Conservation (phyloP, 2,113 vertebrate species). For the Gadus chalcogrammus region DNA sequence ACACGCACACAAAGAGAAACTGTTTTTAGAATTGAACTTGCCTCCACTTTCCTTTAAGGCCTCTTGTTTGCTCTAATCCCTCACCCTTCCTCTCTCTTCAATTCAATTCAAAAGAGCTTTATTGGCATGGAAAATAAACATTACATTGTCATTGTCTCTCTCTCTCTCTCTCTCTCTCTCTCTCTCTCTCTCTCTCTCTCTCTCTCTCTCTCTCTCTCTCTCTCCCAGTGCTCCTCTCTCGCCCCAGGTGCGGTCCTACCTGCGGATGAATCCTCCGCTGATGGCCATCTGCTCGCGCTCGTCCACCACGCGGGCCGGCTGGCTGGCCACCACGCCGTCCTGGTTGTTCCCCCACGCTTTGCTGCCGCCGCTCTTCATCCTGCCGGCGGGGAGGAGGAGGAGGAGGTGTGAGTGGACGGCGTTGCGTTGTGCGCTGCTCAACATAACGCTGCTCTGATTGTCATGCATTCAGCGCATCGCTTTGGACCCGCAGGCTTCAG, state of each 20-base stretch:
- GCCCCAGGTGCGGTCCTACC: slow-evolving; percentile 66
- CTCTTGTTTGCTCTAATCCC: too few species aligned
- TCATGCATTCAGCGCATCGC: slow-evolving; percentile 57
- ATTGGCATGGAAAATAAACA: too few species aligned
- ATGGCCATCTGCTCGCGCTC: slow-evolving; percentile 99
- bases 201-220: too few species aligned
- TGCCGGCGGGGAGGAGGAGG: slow-evolving; percentile 68
- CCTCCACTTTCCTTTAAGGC: too few species aligned
- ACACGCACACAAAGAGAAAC: too few species aligned
- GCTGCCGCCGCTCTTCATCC: slow-evolving; percentile 97
- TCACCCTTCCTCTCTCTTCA: too few species aligned
- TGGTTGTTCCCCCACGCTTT: slow-evolving; percentile 99
- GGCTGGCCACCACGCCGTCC: slow-evolving; percentile 98
- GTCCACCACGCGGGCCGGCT: slow-evolving; percentile 97
- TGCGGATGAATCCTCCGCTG: slow-evolving; percentile 99
- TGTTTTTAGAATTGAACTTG: too few species aligned
- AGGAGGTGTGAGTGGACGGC: slow-evolving; percentile 48
- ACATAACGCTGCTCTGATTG: too few species aligned
- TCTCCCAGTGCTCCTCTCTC: neutral
- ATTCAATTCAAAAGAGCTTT: too few species aligned
- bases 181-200: too few species aligned
- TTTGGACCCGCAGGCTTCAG: slow-evolving; percentile 35
- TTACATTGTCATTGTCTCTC: too few species aligned
- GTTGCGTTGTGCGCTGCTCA: neutral
- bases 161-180: too few species aligned